Conservation (phyloP, 2,888 invertebrate species). For the Alitta virens region DNA sequence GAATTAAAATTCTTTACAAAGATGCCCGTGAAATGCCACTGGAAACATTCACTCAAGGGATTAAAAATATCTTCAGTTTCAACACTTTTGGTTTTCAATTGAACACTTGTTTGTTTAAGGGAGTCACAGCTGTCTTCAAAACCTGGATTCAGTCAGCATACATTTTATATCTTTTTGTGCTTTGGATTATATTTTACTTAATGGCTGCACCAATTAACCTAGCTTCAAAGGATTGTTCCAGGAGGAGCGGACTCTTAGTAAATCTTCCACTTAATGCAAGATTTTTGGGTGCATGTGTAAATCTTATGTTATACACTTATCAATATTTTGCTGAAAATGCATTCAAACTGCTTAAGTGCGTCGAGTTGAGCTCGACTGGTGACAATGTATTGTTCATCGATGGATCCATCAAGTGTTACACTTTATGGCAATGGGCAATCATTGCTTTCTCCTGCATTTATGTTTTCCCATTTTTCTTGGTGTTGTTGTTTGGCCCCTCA, state of each 20-base stretch:
- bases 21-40: slow-evolving; percentile 1
- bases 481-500: slow-evolving; percentile 19
- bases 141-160: slow-evolving; percentile 3
- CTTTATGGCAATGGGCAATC: slow-evolving; percentile 22
- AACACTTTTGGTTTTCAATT: background rate
- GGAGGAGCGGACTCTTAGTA: background rate
- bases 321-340: slow-evolving; percentile 16
- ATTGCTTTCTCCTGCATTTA: slow-evolving; percentile 13
- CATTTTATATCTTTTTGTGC: slow-evolving; percentile 1
- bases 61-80: slow-evolving; percentile 6
- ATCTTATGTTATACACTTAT: slow-evolving; percentile 9
- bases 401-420: slow-evolving; percentile 20
- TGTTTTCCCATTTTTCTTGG: slow-evolving; percentile 23
- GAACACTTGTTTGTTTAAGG: slow-evolving; percentile 7
- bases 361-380: background rate
- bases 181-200: slow-evolving; percentile 1
- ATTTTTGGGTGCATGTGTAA: slow-evolving; percentile 3
- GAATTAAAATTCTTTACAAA: background rate
- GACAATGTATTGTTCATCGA: slow-evolving; percentile 21
- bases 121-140: slow-evolving; percentile 7
- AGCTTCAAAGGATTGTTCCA: too few species aligned
- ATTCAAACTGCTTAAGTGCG: slow-evolving; percentile 11
- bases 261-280: background rate
- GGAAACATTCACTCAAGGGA: background rate
- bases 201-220: background rate